Evolutionary conservation across 2,113 vertebrate species (phyloP), one percentile per base, ranked within the genome.

Genomic region (Eidolon helvum): DNA sequence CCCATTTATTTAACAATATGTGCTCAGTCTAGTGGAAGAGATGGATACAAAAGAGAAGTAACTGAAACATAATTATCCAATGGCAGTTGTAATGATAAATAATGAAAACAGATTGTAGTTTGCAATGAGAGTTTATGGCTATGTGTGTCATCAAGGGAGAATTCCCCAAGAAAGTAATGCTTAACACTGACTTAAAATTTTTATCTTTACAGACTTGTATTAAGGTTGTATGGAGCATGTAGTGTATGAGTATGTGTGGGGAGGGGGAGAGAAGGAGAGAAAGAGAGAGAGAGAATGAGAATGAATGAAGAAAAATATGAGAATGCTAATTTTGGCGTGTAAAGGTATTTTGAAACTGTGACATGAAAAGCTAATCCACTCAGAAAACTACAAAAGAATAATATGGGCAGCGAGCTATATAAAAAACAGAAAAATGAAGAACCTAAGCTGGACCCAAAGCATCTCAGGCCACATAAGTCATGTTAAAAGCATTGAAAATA

Each of bases 1-100:
- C 45, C 45, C 16, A 33, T 94, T 96, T 94, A 90, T 95, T 93
- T 96, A 82, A 82, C n/a, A 94, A 82, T 91, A 59, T 59, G 18
- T 74, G 12, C 26, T 75, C 11, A 10, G 12, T 82, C 45, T 82
- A 61, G 59, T 38, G 38, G 43, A 50, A 95, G 16, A 95, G 11
- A 63, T 75, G 82, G 7, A 66, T 91, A 79, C 63, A 93, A 94
- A 94, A 80, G 43, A 87, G 94, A 95, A 91, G 15, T 71, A 91
- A 91, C 71, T 71, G 30, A 96, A 82, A 66, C 40, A 66, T 94
- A 88, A 94, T 93, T 90, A 88, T 84, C 10, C 53, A 87, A 92
- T 53, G 71, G 24, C 92, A 72, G 22, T 87, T 95, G 24, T 84
- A 78, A 83, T 72, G 19, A 87, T 91, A 87, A 87, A 30, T 77